A percentile compares a stretch with the other conserved stretches of the same genome.
phyloP scores from a whole-genome alignment of 2,888 invertebrate genomes.

The Pandemis corylana region DNA sequence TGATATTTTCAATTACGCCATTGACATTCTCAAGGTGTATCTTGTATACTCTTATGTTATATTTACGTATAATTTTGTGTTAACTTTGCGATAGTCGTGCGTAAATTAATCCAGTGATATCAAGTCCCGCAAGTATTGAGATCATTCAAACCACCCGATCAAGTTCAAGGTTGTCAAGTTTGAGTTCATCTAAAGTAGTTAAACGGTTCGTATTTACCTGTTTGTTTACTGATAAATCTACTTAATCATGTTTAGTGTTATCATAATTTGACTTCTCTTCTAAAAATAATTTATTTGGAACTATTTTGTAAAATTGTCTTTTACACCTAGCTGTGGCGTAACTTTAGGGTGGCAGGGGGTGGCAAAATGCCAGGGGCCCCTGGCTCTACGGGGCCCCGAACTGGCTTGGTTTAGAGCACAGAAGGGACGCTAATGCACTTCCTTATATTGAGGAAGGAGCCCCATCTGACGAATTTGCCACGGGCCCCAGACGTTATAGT shows the following conservation, averaged over 20 bases:
- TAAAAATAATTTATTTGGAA: background rate
- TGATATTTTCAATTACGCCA: background rate
- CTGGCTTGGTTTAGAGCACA: too few relatives aligned
- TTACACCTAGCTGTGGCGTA: background rate
- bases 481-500: too few relatives aligned
- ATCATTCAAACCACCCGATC: conserved; percentile 26
- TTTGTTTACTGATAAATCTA: conserved; percentile 2
- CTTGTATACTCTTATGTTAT: background rate
- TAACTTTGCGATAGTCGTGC: background rate
- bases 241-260: conserved; percentile 4
- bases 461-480: too few relatives aligned
- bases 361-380: too few relatives aligned
- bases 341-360: too few relatives aligned
- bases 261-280: background rate
- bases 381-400: too few relatives aligned
- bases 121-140: conserved; percentile 5
- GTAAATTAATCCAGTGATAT: conserved; percentile 6
- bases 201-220: conserved; percentile 41
- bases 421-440: too few relatives aligned
- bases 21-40: background rate
- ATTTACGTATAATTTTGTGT: background rate
- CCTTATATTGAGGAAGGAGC: too few relatives aligned
- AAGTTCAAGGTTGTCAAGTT: conserved; percentile 46
- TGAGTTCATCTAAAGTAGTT: conserved; percentile 40
- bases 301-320: background rate